Percentiles rank a stretch among this genome's conserved stretches.
phyloP scores from a whole-genome alignment of 2,113 vertebrate genomes.

The Rhineura floridana region DNA sequence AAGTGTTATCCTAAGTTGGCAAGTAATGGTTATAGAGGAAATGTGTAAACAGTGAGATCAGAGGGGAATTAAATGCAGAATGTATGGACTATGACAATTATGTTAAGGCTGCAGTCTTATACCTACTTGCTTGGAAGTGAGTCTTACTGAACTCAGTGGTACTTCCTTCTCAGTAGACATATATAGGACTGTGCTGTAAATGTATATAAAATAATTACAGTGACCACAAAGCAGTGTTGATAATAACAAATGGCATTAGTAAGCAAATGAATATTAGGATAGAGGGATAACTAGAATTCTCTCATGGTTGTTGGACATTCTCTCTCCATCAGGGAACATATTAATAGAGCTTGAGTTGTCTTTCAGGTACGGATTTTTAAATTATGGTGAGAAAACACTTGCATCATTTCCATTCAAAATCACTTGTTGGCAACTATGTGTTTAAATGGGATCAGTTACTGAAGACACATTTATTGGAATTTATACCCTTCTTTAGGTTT shows the following conservation, averaged over 20 bases:
- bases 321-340: neutral
- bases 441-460: neutral
- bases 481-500: neutral
- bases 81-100: neutral
- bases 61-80: neutral
- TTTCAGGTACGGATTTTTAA: neutral
- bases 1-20: neutral
- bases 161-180: neutral
- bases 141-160: neutral
- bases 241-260: neutral
- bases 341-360: conserved; percentile 7
- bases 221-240: neutral
- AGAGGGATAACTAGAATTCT: neutral
- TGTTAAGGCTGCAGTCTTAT: neutral
- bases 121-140: neutral
- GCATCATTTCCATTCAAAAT: neutral
- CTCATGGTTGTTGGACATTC: neutral
- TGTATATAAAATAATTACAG: neutral
- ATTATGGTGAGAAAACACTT: neutral
- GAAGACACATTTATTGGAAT: neutral
- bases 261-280: neutral
- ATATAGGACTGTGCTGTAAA: neutral
- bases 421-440: neutral
- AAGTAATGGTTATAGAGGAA: neutral
- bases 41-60: neutral